Conservation (phyloP, 2,113 vertebrate species). For the Alexandromys fortis region DNA sequence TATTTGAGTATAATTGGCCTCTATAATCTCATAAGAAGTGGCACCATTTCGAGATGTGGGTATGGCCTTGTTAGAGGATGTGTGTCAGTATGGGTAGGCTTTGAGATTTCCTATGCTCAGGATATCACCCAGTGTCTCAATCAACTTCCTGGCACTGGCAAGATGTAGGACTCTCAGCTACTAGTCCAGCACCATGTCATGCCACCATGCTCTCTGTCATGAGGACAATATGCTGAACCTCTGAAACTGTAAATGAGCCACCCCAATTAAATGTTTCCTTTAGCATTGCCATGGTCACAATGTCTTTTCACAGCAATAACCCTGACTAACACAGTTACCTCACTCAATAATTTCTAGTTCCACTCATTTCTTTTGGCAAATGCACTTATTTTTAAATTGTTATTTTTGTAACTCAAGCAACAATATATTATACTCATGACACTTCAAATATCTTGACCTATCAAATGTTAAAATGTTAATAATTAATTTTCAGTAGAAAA, state of each 20-base stretch:
- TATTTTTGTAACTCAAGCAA: not conserved
- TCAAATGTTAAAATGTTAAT: not conserved
- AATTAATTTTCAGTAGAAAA: not conserved
- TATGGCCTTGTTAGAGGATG: not conserved
- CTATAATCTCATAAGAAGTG: not conserved
- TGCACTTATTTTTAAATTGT: not conserved
- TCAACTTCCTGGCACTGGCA: not conserved
- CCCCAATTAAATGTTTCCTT: not conserved
- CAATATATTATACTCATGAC: not conserved
- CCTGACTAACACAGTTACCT: not conserved
- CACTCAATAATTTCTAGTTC: not conserved
- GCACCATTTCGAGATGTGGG: not conserved
- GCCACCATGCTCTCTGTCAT: not conserved
- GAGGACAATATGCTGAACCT: not conserved
- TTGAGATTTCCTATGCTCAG: too few species aligned
- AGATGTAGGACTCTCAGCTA: not conserved
- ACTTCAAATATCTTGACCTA: not conserved
- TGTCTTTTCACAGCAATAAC: not conserved
- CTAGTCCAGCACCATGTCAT: not conserved
- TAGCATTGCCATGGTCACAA: not conserved
- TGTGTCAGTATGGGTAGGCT: not conserved
- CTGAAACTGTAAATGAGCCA: not conserved
- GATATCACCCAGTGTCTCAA: not conserved
- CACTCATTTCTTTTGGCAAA: not conserved
- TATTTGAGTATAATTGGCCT: not conserved